Evolutionary conservation across 2,888 invertebrate species (phyloP).

Genomic region (Tiliacea aurago): DNA sequence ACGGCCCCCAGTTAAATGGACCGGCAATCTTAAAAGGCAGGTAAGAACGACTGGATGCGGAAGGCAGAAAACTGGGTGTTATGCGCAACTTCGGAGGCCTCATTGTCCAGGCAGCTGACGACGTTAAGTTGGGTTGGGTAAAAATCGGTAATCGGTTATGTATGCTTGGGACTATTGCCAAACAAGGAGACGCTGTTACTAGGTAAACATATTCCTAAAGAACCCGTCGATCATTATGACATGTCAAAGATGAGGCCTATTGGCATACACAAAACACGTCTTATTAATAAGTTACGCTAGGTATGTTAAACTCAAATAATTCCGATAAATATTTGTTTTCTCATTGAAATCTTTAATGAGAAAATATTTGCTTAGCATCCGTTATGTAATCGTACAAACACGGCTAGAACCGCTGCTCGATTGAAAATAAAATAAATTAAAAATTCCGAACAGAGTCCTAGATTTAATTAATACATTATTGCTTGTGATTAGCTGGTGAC

Average conservation of each 20-base stretch:
- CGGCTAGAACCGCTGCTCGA: background rate
- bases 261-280: background rate
- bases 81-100: background rate
- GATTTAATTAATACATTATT: background rate
- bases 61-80: background rate
- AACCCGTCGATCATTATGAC: background rate
- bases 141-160: background rate
- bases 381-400: background rate
- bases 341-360: constrained; percentile 6
- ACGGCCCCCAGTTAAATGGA: background rate
- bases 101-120: background rate
- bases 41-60: background rate
- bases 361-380: constrained; percentile 8
- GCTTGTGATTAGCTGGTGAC: background rate
- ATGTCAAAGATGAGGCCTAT: background rate
- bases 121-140: background rate
- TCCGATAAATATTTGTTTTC: background rate
- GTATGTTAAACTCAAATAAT: constrained; percentile 5
- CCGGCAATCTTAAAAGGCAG: background rate
- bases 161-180: background rate
- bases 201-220: background rate
- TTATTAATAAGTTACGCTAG: background rate
- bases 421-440: background rate
- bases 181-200: background rate
- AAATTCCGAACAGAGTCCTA: background rate